Conservation (phyloP, 1,140 invertebrate species). For the Araneus ventricosus region DNA sequence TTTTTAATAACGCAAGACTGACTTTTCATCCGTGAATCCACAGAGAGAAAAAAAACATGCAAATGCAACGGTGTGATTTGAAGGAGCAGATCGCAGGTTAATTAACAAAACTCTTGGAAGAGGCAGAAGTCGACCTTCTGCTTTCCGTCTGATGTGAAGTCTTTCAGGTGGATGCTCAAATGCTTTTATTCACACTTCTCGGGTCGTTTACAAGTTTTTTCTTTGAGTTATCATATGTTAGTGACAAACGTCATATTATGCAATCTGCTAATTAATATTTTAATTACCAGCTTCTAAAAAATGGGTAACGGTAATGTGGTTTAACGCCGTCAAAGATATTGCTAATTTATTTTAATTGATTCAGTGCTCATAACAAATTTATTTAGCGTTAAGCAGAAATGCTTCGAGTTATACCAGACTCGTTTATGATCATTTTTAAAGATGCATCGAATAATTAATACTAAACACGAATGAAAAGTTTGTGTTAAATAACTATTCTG, state of each 20-base stretch:
- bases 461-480: not conserved
- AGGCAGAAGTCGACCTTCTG: not conserved
- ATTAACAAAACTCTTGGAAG: not conserved
- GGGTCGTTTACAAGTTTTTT: not conserved
- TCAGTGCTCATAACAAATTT: not conserved
- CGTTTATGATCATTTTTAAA: not conserved
- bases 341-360: constrained; percentile 29
- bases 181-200: constrained; percentile 13
- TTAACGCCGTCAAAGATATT: not conserved
- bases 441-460: not conserved
- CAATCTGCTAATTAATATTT: constrained; percentile 1
- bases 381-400: not conserved
- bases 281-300: not conserved
- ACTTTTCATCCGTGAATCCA: not conserved
- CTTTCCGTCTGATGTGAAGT: not conserved
- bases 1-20: constrained; percentile 31
- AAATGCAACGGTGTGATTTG: not conserved
- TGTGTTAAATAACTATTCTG: not conserved
- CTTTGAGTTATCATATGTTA: not conserved
- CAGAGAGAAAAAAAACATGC: not conserved
- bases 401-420: not conserved
- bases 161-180: not conserved
- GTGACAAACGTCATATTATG: constrained; percentile 9
- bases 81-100: not conserved
- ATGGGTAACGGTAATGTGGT: not conserved